phyloP scores from a whole-genome alignment of 1,140 invertebrate genomes.

The Drosophila parabipectinata region DNA sequence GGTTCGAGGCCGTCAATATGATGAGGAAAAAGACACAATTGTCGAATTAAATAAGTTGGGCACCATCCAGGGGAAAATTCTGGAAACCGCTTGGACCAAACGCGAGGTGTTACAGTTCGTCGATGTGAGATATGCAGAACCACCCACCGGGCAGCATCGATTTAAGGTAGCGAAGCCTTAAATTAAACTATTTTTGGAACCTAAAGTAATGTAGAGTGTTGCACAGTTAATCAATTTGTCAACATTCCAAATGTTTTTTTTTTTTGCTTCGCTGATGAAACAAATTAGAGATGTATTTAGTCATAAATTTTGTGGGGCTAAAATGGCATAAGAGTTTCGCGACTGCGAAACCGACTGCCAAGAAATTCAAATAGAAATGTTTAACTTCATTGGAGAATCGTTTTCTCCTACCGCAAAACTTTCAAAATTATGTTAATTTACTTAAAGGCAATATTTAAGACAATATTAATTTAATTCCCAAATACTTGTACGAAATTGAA shows the following conservation, averaged over 20 bases:
- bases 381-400: conserved; percentile 32
- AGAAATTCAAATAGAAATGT: conserved; percentile 43
- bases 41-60: conserved; percentile 75
- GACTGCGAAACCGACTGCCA: neutral
- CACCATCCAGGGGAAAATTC: conserved; percentile 68
- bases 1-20: conserved; percentile 46
- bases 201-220: neutral
- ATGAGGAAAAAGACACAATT: conserved; percentile 76
- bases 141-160: conserved; percentile 73
- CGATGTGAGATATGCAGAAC: conserved; percentile 77
- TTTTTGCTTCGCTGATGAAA: neutral
- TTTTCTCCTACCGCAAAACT: conserved; percentile 25
- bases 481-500: conserved; percentile 3
- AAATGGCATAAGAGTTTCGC: conserved; percentile 10
- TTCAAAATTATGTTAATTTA: conserved; percentile 45
- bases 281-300: neutral
- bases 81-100: conserved; percentile 75
- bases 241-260: neutral
- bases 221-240: neutral
- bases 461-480: neutral
- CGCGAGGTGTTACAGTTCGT: conserved; percentile 79
- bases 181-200: no score
- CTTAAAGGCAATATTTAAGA: conserved; percentile 20
- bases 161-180: conserved; percentile 70
- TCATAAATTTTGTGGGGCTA: neutral